Percentiles rank a stretch among this genome's conserved stretches.
Evolutionary conservation across 2,797 vertebrate species (phyloP).

Genomic region (Sphenodon punctatus): DNA sequence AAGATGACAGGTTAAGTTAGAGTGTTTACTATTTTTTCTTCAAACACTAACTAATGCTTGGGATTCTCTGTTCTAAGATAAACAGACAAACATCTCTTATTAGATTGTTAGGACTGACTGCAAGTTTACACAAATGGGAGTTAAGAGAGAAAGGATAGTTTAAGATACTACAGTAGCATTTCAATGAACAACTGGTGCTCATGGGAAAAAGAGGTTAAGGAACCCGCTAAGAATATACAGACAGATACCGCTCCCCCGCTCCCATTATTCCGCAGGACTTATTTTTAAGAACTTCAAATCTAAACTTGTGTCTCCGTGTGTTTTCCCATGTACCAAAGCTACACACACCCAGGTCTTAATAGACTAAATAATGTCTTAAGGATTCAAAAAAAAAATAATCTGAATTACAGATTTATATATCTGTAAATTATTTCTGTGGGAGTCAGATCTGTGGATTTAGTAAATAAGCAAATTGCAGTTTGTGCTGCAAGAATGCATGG

Average conservation of each 20-base stretch:
- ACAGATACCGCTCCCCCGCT: not conserved
- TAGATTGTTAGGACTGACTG: no score
- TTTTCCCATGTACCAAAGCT: not conserved
- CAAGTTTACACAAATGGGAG: no score
- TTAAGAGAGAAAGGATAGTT: no score
- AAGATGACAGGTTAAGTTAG: not conserved
- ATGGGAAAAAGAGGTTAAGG: no score
- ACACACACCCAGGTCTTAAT: not conserved
- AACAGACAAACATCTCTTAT: not conserved
- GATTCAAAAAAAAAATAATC: not conserved
- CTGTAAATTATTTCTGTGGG: not conserved
- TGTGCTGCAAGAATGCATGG: not conserved
- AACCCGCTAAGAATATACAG: not conserved
- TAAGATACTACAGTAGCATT: no score
- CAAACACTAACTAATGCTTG: slow-evolving; percentile 25
- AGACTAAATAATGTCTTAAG: not conserved
- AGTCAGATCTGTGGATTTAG: not conserved
- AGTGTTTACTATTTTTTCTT: slow-evolving; percentile 20
- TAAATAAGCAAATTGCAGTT: not conserved
- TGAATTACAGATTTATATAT: not conserved
- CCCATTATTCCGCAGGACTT: not conserved
- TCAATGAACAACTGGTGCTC: no score
- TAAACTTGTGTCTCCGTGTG: not conserved
- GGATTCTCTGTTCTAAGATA: not conserved
- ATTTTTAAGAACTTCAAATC: not conserved